Conservation (phyloP, 2,797 vertebrate genomes). For the Trematomus bernacchii region DNA sequence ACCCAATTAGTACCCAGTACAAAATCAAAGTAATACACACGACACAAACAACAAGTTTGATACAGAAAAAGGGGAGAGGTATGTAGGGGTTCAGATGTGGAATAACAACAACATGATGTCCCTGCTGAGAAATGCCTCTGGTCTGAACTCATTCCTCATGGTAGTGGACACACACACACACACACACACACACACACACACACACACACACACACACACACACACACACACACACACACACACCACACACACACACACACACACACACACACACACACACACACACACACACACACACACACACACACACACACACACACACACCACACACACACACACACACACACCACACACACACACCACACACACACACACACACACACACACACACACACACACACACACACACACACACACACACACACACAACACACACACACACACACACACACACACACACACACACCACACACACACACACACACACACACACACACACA, state of each 20-base stretch:
- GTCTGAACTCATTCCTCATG: constrained; percentile 77
- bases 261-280: too few species aligned
- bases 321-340: too few species aligned
- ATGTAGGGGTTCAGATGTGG: constrained; percentile 44
- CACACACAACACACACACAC: too few species aligned
- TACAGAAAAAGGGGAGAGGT: background rate
- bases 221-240: constrained; percentile 10
- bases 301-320: too few species aligned
- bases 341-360: too few species aligned
- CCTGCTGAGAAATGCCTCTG: constrained; percentile 73
- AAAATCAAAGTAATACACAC: background rate
- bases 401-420: constrained; percentile 1
- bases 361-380: too few species aligned
- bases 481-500: too few species aligned
- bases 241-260: background rate
- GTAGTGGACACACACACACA: constrained; percentile 48
- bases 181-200: constrained; percentile 12
- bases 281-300: too few species aligned
- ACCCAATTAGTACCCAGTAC: background rate
- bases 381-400: too few species aligned
- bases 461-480: too few species aligned
- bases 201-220: constrained; percentile 8
- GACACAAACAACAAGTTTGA: constrained; percentile 5
- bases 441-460: too few species aligned
- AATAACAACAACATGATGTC: constrained; percentile 66